phyloP scores from a whole-genome alignment of 2,113 vertebrate species.

The Oncorhynchus mykiss region DNA sequence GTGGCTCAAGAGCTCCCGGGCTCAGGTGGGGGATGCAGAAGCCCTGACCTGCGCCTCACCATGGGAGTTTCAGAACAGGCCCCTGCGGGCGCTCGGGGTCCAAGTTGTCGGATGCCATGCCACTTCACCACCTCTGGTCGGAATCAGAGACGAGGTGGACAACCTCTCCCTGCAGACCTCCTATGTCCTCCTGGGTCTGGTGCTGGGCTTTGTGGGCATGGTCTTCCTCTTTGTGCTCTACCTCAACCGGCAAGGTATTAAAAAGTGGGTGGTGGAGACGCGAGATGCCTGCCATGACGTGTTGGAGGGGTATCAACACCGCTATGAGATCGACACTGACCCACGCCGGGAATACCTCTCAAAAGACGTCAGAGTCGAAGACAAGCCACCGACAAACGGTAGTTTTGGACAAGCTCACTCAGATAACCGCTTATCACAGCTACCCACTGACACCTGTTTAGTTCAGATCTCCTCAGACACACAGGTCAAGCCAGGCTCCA shows the following conservation, averaged over 20 bases:
- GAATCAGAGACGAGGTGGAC: slow-evolving; percentile 37
- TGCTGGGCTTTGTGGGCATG: slow-evolving; percentile 77
- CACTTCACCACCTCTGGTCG: slow-evolving; percentile 18
- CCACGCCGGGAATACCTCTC: slow-evolving; percentile 62
- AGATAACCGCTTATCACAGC: slow-evolving; percentile 32
- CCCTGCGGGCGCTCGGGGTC: slow-evolving; percentile 46
- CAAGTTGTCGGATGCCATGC: slow-evolving; percentile 62
- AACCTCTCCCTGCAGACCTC: slow-evolving; percentile 73
- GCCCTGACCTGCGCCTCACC: slow-evolving; percentile 66
- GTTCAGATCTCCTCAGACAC: slow-evolving; percentile 50
- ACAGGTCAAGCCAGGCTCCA: slow-evolving; percentile 34
- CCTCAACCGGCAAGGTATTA: slow-evolving; percentile 78
- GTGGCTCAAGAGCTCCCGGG: slow-evolving; percentile 70
- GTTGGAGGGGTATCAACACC: slow-evolving; percentile 76
- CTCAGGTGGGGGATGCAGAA: slow-evolving; percentile 60
- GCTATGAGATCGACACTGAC: slow-evolving; percentile 77
- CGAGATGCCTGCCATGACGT: slow-evolving; percentile 72
- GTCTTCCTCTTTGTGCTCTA: slow-evolving; percentile 81
- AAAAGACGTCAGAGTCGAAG: slow-evolving; percentile 5
- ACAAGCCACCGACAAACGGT: slow-evolving; percentile 13
- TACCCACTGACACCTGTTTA: slow-evolving; percentile 52
- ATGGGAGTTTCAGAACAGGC: slow-evolving; percentile 30
- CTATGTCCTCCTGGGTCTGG: slow-evolving; percentile 74
- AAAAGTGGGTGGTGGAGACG: slow-evolving; percentile 71
- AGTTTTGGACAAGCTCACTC: slow-evolving; percentile 25